phyloP scores from a whole-genome alignment of 2,113 vertebrate genomes.

The Lutjanus erythropterus region DNA sequence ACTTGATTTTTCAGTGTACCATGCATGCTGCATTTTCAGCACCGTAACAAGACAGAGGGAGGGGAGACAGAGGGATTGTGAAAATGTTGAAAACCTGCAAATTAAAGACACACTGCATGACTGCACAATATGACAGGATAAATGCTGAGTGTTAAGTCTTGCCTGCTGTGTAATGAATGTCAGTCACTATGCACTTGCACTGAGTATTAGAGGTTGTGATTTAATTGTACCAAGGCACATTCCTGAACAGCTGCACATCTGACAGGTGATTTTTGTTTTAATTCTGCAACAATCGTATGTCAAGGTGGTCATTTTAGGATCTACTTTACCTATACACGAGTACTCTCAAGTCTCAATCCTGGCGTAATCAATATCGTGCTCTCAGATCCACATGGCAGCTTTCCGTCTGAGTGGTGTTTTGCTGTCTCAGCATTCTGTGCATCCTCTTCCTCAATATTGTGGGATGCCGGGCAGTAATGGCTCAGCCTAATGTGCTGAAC shows the following conservation, averaged over 20 bases:
- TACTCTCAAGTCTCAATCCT: background rate
- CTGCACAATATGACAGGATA: background rate
- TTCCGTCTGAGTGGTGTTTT: slow-evolving; percentile 37
- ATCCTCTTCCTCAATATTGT: slow-evolving; percentile 26
- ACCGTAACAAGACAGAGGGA: background rate
- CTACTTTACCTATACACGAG: background rate
- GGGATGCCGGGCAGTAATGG: slow-evolving; percentile 32
- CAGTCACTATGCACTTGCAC: background rate
- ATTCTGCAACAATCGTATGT: background rate
- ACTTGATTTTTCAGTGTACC: no score
- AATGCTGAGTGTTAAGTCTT: background rate
- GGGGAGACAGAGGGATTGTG: background rate
- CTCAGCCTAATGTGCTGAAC: slow-evolving; percentile 59
- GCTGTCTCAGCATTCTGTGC: slow-evolving; percentile 64
- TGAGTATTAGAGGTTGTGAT: background rate
- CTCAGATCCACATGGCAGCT: slow-evolving; percentile 27
- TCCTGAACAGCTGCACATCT: background rate
- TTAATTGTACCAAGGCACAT: no score
- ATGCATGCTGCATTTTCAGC: background rate
- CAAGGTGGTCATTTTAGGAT: background rate
- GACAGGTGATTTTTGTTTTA: background rate
- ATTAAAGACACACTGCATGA: slow-evolving; percentile 32
- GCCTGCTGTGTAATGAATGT: slow-evolving; percentile 12
- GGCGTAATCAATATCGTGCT: slow-evolving; percentile 42
- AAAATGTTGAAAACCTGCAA: slow-evolving; percentile 14